Evolutionary conservation across 1,140 invertebrate genomes (phyloP).

Genomic region (Saccostrea glomerata): DNA sequence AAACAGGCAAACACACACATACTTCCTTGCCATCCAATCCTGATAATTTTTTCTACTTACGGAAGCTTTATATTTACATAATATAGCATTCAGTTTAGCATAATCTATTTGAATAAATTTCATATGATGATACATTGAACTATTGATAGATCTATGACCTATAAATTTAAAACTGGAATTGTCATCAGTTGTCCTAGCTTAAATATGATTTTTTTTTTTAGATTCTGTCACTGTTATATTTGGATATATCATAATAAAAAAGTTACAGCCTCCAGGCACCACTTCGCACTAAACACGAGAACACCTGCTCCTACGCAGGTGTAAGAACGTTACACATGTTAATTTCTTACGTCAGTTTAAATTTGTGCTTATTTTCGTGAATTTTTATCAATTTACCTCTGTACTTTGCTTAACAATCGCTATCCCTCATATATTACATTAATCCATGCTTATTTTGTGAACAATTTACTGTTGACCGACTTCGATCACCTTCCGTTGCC

Average conservation of each 20-base stretch:
- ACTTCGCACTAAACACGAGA: not conserved
- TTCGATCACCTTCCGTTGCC: slow-evolving; percentile 23
- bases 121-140: no score
- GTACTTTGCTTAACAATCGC: not conserved
- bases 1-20: no score
- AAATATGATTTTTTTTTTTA: not conserved
- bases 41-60: no score
- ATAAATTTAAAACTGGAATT: no score
- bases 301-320: not conserved
- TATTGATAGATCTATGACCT: no score
- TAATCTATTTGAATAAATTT: no score
- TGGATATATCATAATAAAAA: not conserved
- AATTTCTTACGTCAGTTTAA: no score
- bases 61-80: no score
- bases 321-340: not conserved
- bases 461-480: slow-evolving; percentile 16
- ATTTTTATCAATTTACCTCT: slow-evolving; percentile 10
- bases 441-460: slow-evolving; percentile 27
- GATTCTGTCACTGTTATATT: not conserved
- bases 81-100: no score
- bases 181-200: no score
- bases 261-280: not conserved
- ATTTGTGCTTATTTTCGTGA: not conserved
- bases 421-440: not conserved
- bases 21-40: no score